Base-by-base conservation (phyloP, 2,113 vertebrate species). In the Platichthys flesus region DNA sequence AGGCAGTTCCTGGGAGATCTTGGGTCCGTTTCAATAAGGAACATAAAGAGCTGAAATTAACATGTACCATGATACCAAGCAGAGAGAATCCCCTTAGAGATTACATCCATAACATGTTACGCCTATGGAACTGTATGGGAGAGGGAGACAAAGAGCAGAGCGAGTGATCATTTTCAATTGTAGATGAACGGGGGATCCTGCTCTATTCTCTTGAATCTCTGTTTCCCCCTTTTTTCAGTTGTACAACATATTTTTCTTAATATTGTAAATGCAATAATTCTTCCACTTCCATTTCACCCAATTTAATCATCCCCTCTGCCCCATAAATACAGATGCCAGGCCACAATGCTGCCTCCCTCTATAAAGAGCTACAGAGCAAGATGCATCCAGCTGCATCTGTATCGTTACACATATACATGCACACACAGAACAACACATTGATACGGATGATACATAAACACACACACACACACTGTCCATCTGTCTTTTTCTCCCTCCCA, bases 51-150 rank as follows among this genome's bases (percentile, higher is more conserved):
- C 54, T 87, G 90, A 91, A 93, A 93, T 91, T 85, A 93, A 92
- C 90, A 93, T 82, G 85, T 90, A 80, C 81, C 85, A 89, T 89
- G 87, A 90, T 92, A 92, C 73, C 87, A 88, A 81, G 92, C 91
- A 93, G 88, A 76, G 91, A 92, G 88, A 92, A 93, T 92, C 91
- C 89, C 84, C 85, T 93, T 91, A 93, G 81, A 88, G 92, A 90
- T 93, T 91, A 93, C 88, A 93, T 82, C 86, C 88, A 92, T 88
- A 84, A 91, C 87, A 90, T 85, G 92, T 83, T 89, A 84, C 91
- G 90, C 91, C 84, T 80, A 85, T 93, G 90, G 85, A 92, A 91
- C 85, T 85, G 85, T 85, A 88, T 88, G 85, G 82, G 64, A 35
- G 51, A 58, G 23, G 76, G 84, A 86, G 74, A 91, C 84, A 89